These are phyloP conservation scores for Lordiphosa collinella DNA, from an alignment of 1,140 invertebrate species.

Conservation along the genomic window DNA sequence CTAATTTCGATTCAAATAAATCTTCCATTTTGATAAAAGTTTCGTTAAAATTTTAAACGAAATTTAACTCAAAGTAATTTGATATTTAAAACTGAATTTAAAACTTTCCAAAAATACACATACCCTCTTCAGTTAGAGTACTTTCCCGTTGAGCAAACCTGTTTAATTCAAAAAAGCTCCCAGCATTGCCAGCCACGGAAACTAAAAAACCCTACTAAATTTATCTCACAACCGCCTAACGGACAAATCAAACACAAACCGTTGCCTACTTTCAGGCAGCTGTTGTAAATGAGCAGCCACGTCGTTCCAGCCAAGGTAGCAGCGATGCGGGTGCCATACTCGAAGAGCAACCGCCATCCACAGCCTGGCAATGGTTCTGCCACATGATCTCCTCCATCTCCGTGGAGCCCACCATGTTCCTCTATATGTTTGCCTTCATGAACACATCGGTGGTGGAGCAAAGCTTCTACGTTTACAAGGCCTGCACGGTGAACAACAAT, in stretches of 20 bases:
- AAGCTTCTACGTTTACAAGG: slow-evolving; percentile 86
- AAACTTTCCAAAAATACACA: too few relatives aligned
- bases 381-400: slow-evolving; percentile 78
- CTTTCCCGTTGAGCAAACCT: too few relatives aligned
- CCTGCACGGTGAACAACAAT: slow-evolving; percentile 86
- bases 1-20: too few relatives aligned
- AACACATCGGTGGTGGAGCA: slow-evolving; percentile 88
- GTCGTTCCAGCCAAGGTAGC: slow-evolving; percentile 14
- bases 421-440: slow-evolving; percentile 91
- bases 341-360: not conserved
- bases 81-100: too few relatives aligned
- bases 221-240: not conserved
- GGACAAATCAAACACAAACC: not conserved
- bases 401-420: slow-evolving; percentile 88
- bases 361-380: slow-evolving; percentile 19
- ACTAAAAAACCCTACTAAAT: too few relatives aligned
- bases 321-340: slow-evolving; percentile 1
- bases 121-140: too few relatives aligned
- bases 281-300: slow-evolving; percentile 12
- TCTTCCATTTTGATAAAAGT: too few relatives aligned
- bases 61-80: too few relatives aligned
- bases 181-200: too few relatives aligned
- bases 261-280: slow-evolving; percentile 51
- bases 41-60: too few relatives aligned
- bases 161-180: too few relatives aligned